A percentile compares a stretch with the other conserved stretches of the same genome.
Conservation (phyloP, 1,140 invertebrate species). For the Drosophila murphyi region DNA sequence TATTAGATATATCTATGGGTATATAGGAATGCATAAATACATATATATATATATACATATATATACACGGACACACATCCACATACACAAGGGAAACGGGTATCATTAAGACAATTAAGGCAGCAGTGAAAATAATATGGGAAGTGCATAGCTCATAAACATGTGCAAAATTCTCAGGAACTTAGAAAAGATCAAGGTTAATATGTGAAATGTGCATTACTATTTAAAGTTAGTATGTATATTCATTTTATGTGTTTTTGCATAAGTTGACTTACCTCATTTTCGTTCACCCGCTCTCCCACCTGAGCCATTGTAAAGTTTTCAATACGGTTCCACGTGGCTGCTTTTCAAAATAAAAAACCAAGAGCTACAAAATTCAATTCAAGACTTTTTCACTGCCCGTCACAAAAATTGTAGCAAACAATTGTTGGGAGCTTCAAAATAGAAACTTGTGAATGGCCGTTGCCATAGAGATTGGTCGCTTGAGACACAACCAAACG, state of each 20-base stretch:
- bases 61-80: not conserved
- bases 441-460: constrained; percentile 24
- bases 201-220: not conserved
- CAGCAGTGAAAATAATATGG: not conserved
- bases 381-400: constrained; percentile 5
- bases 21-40: not conserved
- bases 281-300: constrained; percentile 24
- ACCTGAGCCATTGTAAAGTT: constrained; percentile 39
- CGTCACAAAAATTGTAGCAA: constrained; percentile 4
- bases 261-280: constrained; percentile 21
- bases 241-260: not conserved
- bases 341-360: constrained; percentile 19
- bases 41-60: not conserved
- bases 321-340: constrained; percentile 40
- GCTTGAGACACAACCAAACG: constrained; percentile 71
- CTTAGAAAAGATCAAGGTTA: not conserved
- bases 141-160: constrained; percentile 1
- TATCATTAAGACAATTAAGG: constrained; percentile 9
- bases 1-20: not conserved
- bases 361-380: constrained; percentile 5
- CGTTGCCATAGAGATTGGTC: constrained; percentile 65
- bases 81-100: constrained; percentile 28
- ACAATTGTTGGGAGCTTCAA: constrained; percentile 25
- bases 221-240: not conserved
- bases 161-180: constrained; percentile 3